Percentiles rank a stretch among this genome's conserved stretches.
Evolutionary conservation across 1,140 invertebrate genomes (phyloP).

Genomic region (Polypedilum pembai): DNA sequence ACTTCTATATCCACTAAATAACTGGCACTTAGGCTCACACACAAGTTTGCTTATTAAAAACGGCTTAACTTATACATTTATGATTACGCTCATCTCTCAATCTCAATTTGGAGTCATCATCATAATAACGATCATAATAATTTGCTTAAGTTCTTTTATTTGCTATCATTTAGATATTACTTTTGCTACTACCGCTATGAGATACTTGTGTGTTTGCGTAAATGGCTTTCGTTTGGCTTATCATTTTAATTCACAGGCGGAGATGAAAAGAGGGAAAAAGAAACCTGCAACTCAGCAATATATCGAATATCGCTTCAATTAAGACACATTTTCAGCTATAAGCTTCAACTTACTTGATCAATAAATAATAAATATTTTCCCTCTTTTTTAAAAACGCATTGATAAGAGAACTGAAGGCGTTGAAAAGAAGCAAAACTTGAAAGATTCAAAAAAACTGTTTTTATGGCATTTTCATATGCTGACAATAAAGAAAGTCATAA

Average conservation of each 20-base stretch:
- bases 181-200: background rate
- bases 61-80: constrained; percentile 21
- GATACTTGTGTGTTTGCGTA: background rate
- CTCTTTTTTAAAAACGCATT: too few species aligned
- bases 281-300: background rate
- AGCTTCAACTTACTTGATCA: background rate
- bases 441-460: background rate
- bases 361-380: constrained; percentile 4
- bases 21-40: constrained; percentile 1
- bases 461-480: background rate
- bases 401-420: too few species aligned
- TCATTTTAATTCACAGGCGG: background rate
- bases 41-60: background rate
- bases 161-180: constrained; percentile 26
- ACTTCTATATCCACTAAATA: background rate
- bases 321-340: constrained; percentile 13
- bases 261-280: background rate
- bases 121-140: background rate
- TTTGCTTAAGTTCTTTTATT: constrained; percentile 22
- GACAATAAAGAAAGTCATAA: background rate
- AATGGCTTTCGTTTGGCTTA: background rate
- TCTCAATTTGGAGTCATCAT: background rate
- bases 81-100: background rate
- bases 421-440: too few species aligned
- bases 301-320: background rate